Base-by-base conservation (phyloP, 2,888 invertebrate species). In the Xestoiulus laeticollis region DNA sequence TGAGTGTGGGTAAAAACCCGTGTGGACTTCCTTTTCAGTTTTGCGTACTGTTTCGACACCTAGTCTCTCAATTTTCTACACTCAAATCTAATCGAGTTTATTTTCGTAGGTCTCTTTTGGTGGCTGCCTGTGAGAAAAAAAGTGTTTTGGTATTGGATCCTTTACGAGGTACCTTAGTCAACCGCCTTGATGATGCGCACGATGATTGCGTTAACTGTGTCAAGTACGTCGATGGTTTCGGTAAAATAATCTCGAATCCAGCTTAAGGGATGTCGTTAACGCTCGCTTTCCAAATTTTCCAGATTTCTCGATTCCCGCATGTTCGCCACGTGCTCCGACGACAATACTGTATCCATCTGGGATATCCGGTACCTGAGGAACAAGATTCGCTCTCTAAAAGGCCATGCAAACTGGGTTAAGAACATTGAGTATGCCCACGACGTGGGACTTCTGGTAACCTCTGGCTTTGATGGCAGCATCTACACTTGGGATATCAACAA, bases 351-450 rank as follows among this genome's bases (percentile, higher is more conserved):
- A 85, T 97, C 96, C 48, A 92, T 98, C 85, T 98, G 98, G 98
- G 98, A 98, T 92, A 94, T 96, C n/a, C 94, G 98, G 87, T 96
- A 96, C 92, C 92, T 98, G 87, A 96, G 95, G 90, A 94, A 94
- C 88, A 95, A 95, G 91, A 94, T 96, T 88, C 94, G 95, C 88
- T 95, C 95, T 19, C 93, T 98, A 14, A 94, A 94, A 89, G 98
- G 98, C 0, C 98, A 98, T 92, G 95, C 96, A 0, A 97, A 97
- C 92, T 98, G 98, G 98, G 98, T 97, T 85, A 98, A 98, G 92
- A 98, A 98, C 92, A 97, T 98, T 90, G 98, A 98, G 91, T 98
- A 96, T 92, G 96, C 96, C 44, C 94, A 95, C 32, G 95, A 95
- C 91, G 96, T 96, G 91, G 95, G 96, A 89, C 93, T 97, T 12